Conservation (phyloP, 2,888 invertebrate genomes). For the Amphipyra tragopoginis region DNA sequence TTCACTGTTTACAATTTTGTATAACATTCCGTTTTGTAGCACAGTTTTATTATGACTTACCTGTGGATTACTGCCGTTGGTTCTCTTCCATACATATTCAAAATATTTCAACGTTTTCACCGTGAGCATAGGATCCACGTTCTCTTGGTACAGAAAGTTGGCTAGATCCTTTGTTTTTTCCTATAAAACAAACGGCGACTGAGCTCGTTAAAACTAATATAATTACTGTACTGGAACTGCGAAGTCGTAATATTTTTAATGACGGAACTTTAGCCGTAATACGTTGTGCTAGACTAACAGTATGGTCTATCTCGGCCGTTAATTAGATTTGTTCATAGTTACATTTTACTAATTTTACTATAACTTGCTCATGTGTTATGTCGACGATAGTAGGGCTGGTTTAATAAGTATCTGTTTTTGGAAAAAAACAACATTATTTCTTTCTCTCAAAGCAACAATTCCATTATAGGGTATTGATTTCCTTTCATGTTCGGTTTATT, state of each 20-base stretch:
- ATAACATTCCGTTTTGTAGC: slow-evolving; percentile 10
- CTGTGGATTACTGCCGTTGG: slow-evolving; percentile 86
- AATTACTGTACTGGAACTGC: slow-evolving; percentile 68
- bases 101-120: slow-evolving; percentile 85
- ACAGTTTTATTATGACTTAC: slow-evolving; percentile 61
- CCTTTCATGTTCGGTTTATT: slow-evolving; percentile 27
- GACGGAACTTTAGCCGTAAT: slow-evolving; percentile 70
- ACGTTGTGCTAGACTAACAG: slow-evolving; percentile 40
- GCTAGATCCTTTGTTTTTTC: slow-evolving; percentile 84
- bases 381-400: background rate
- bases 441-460: slow-evolving; percentile 13
- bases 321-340: slow-evolving; percentile 55
- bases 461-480: slow-evolving; percentile 28
- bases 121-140: slow-evolving; percentile 80
- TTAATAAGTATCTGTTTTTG: slow-evolving; percentile 21
- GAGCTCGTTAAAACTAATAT: slow-evolving; percentile 79
- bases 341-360: slow-evolving; percentile 26
- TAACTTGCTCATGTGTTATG: slow-evolving; percentile 1
- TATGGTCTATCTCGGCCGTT: slow-evolving; percentile 41
- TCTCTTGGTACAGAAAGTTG: slow-evolving; percentile 84
- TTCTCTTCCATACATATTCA: slow-evolving; percentile 88
- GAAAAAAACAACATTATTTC: slow-evolving; percentile 37
- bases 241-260: slow-evolving; percentile 76
- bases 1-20: slow-evolving; percentile 33
- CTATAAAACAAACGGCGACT: slow-evolving; percentile 69